These are phyloP conservation scores for Sus cebifrons DNA, from an alignment of 2,797 vertebrate species.

Conservation along the genomic window DNA sequence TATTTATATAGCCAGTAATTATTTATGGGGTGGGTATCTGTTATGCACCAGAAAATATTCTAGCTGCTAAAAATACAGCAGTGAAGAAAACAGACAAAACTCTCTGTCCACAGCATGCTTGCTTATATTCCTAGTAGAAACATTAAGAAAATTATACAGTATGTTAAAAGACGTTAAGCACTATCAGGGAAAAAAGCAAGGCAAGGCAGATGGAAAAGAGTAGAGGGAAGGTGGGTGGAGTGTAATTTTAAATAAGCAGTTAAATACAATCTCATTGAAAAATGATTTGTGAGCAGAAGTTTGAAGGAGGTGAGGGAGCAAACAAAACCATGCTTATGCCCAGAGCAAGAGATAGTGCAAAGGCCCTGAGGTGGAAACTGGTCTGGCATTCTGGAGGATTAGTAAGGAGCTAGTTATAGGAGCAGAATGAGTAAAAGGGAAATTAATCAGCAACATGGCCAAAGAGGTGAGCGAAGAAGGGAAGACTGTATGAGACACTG, in stretches of 20 bases:
- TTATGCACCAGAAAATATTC: not conserved
- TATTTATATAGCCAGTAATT: not conserved
- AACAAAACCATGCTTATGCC: not conserved
- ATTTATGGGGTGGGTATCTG: not conserved
- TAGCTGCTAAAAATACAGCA: not conserved
- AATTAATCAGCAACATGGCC: not conserved
- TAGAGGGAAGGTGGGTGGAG: not conserved
- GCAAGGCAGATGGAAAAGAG: not conserved
- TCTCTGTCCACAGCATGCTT: not conserved
- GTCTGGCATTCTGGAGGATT: fast-evolving
- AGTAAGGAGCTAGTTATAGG: not conserved
- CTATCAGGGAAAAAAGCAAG: slow-evolving; percentile 9
- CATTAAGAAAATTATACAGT: slow-evolving; percentile 5
- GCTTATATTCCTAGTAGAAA: not conserved
- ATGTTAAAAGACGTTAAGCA: slow-evolving; percentile 10
- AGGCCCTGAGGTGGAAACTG: not conserved
- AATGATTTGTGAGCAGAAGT: not conserved
- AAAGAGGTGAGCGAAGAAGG: not conserved
- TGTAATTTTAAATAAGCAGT: slow-evolving; percentile 1
- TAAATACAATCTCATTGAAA: not conserved
- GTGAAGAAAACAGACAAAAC: slow-evolving; percentile 2
- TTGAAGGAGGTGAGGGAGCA: not conserved
- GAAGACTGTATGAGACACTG: not conserved
- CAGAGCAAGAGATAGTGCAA: not conserved
- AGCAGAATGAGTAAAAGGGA: not conserved